phyloP scores from a whole-genome alignment of 1,140 invertebrate species.

The Dendroctonus ponderosae region DNA sequence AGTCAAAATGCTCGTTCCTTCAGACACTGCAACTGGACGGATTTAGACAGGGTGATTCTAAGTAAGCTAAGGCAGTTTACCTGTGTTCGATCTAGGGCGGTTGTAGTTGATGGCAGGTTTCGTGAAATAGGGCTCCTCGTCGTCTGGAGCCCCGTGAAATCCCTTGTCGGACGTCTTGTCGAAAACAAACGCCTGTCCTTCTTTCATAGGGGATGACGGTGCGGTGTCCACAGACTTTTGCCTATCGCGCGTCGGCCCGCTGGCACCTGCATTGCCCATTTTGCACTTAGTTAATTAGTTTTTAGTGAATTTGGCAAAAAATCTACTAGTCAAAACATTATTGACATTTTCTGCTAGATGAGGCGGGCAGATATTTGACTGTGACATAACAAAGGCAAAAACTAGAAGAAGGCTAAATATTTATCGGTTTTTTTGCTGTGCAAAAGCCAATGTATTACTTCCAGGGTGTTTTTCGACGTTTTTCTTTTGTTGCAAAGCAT shows the following conservation, averaged over 20 bases:
- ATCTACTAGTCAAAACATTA: neutral
- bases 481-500: no score
- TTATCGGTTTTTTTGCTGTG: no score
- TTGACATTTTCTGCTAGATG: conserved; percentile 3
- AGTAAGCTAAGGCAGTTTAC: conserved; percentile 51
- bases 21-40: conserved; percentile 49
- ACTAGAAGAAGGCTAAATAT: no score
- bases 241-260: conserved; percentile 63
- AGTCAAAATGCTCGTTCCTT: conserved; percentile 41
- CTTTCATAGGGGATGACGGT: conserved; percentile 69
- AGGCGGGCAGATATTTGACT: no score
- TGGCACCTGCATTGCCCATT: conserved; percentile 77
- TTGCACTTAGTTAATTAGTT: conserved; percentile 6
- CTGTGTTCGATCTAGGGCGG: conserved; percentile 68
- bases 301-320: conserved; percentile 3
- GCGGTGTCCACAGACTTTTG: conserved; percentile 61
- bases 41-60: conserved; percentile 35
- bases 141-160: conserved; percentile 65
- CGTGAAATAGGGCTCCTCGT: conserved; percentile 76
- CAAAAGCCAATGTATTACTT: no score
- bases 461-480: no score
- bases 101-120: conserved; percentile 57
- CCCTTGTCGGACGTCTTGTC: conserved; percentile 73
- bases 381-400: no score
- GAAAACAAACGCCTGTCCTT: conserved; percentile 81